phyloP scores from a whole-genome alignment of 2,797 vertebrate species.

The Odontamblyopus rebecca region DNA sequence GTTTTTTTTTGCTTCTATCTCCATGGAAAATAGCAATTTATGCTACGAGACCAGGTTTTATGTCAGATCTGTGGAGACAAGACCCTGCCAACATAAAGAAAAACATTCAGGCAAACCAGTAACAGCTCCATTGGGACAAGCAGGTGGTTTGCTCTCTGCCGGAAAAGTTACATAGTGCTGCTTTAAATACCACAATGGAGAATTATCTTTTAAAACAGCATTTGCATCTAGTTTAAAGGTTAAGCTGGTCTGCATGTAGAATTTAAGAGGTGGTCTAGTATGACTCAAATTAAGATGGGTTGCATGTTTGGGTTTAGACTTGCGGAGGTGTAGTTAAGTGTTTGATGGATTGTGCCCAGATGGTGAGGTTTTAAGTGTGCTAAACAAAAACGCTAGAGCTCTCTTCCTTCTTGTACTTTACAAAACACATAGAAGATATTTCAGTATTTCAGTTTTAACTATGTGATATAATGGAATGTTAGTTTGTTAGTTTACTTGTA shows the following conservation, averaged over 20 bases:
- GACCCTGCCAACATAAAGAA: no score
- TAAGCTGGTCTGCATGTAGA: neutral
- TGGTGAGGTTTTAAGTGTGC: conserved; percentile 24
- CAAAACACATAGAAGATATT: neutral
- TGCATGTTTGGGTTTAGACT: conserved; percentile 41
- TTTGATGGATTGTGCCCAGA: conserved; percentile 43
- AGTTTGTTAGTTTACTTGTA: neutral
- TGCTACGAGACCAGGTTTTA: no score
- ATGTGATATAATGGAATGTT: no score
- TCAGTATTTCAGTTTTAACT: no score
- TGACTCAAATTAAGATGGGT: conserved; percentile 3
- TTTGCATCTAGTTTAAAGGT: neutral
- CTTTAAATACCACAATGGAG: conserved; percentile 22
- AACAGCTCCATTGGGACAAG: no score
- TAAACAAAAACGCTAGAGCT: conserved; percentile 20
- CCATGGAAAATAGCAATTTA: no score
- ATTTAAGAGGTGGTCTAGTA: neutral
- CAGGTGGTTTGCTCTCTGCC: no score
- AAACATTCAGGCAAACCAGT: no score
- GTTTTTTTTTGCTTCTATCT: conserved; percentile 1
- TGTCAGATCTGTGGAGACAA: no score
- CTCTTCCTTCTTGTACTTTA: neutral
- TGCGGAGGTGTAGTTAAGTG: conserved; percentile 32
- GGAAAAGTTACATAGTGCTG: no score
- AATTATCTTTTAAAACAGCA: conserved; percentile 28